A percentile compares a stretch with the other conserved stretches of the same genome.
These are phyloP conservation scores for Lonchura striata DNA, from an alignment of 2,113 vertebrate species.

Conservation along the genomic window DNA sequence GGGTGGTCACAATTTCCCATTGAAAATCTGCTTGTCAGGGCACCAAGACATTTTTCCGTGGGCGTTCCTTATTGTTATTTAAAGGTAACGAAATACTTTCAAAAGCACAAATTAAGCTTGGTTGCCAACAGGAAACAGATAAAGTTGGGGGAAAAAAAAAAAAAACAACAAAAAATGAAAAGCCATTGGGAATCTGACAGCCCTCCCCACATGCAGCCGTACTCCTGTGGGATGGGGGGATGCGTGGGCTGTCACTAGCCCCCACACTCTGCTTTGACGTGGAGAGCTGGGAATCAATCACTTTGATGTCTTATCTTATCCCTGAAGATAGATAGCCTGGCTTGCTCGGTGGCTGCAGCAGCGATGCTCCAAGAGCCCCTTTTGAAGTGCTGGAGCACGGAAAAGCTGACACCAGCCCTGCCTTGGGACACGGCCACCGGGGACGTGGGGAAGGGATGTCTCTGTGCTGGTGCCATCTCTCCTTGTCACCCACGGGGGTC, in stretches of 20 bases:
- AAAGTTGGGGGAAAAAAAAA: background rate
- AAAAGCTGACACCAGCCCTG: constrained; percentile 35
- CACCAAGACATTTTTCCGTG: background rate
- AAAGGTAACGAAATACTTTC: constrained; percentile 25
- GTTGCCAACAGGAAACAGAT: constrained; percentile 15
- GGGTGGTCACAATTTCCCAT: constrained; percentile 14
- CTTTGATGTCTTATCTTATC: constrained; percentile 74
- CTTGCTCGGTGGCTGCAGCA: constrained; percentile 19
- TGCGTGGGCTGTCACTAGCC: background rate
- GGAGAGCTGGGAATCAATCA: constrained; percentile 54
- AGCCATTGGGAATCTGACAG: constrained; percentile 15
- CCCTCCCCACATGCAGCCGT: background rate
- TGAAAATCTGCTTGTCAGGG: constrained; percentile 32
- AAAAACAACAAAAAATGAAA: background rate
- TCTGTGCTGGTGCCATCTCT: background rate
- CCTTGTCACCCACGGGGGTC: background rate
- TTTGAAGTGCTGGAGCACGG: constrained; percentile 48
- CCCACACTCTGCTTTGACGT: background rate
- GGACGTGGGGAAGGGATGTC: rapidly evolving
- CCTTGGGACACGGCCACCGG: background rate
- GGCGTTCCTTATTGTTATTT: constrained; percentile 48
- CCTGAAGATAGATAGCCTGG: constrained; percentile 26
- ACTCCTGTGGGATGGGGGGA: background rate
- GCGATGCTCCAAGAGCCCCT: constrained; percentile 32
- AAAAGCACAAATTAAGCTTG: background rate